Conservation (phyloP, 2,797 vertebrate species). For the Podarcis lilfordi region DNA sequence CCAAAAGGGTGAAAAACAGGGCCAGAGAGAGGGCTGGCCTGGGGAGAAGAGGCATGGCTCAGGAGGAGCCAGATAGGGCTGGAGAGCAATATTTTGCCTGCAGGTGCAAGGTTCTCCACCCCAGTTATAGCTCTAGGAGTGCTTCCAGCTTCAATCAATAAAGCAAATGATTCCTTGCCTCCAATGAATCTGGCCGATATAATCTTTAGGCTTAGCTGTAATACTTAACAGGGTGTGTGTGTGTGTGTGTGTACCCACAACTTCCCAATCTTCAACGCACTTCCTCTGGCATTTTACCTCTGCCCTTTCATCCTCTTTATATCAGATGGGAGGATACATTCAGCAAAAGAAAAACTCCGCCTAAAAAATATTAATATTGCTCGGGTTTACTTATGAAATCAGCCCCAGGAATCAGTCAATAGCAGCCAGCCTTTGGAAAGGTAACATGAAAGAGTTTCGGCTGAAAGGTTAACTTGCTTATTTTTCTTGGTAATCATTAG, state of each 20-base stretch:
- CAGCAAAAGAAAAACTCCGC: not conserved
- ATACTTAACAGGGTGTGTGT: not conserved
- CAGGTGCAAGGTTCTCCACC: too few relatives aligned
- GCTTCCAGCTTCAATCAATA: not conserved
- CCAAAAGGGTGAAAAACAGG: too few relatives aligned
- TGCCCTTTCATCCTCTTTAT: not conserved
- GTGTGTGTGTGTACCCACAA: too few relatives aligned
- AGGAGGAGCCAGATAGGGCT: too few relatives aligned
- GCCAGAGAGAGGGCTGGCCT: too few relatives aligned
- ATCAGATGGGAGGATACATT: not conserved
- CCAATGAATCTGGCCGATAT: not conserved
- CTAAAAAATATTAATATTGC: not conserved
- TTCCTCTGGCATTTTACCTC: not conserved
- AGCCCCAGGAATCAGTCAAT: not conserved
- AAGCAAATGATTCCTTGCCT: not conserved
- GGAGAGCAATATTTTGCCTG: too few relatives aligned
- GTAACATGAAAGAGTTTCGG: constrained; percentile 28
- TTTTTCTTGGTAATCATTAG: constrained; percentile 51
- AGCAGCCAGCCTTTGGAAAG: not conserved
- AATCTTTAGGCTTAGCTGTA: not conserved
- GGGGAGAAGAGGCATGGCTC: too few relatives aligned
- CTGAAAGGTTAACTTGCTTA: not conserved
- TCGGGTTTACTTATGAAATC: constrained; percentile 20
- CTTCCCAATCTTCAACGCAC: not conserved
- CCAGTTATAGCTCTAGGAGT: not conserved